Evolutionary conservation across 2,797 vertebrate genomes (phyloP).

Genomic region (Phrynocephalus guinanensis): DNA sequence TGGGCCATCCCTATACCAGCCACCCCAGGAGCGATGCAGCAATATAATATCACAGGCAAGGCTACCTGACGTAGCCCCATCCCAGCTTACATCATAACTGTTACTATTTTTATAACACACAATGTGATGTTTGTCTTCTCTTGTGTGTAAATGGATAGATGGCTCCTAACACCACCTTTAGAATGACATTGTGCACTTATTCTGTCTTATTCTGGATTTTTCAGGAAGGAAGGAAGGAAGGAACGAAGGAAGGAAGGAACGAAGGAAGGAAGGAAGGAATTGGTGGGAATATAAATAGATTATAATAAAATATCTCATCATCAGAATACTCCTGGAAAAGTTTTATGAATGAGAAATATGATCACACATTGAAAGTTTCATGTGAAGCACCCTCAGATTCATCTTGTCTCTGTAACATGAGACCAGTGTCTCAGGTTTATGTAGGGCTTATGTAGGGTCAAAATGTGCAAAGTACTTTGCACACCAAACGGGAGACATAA

Average conservation of each 20-base stretch:
- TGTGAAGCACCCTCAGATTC: background rate
- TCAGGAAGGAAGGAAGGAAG: background rate
- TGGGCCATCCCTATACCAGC: too few relatives aligned
- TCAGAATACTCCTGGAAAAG: background rate
- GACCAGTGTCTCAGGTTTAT: background rate
- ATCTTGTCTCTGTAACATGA: constrained; percentile 3
- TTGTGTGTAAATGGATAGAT: background rate
- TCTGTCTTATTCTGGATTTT: background rate
- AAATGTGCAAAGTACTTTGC: background rate
- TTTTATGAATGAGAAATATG: background rate
- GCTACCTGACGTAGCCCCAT: too few relatives aligned
- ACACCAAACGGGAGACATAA: background rate
- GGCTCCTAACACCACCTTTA: background rate
- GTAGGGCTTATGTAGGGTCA: too few relatives aligned
- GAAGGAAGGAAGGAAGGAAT: background rate
- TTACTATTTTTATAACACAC: background rate
- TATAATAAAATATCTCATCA: background rate
- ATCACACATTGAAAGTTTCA: background rate
- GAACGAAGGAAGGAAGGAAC: too few relatives aligned
- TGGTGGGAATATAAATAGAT: background rate
- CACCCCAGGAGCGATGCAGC: too few relatives aligned
- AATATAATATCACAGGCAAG: too few relatives aligned
- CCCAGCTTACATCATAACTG: background rate
- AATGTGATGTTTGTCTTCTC: background rate
- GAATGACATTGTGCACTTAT: background rate